Base-by-base conservation (phyloP, 2,888 invertebrate species). In the Homarus gammarus region DNA sequence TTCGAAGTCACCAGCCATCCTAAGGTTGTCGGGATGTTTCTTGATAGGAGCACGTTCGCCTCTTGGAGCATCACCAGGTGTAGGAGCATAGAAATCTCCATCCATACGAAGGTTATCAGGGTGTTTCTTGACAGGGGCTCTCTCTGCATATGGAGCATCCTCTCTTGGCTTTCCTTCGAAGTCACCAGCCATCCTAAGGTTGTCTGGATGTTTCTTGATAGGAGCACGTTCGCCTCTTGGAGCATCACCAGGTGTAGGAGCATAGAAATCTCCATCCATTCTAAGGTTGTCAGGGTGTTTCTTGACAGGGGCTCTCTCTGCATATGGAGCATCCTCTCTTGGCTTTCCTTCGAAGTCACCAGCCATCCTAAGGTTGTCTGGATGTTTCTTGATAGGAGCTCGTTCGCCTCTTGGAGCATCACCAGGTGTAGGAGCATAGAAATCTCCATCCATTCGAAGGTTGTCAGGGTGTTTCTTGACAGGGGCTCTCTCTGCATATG, bases 271-370 rank as follows among this genome's bases (percentile, higher is more conserved):
- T 12, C 95, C 94, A 91, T 95, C 95, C 1, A 94, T 94, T 90
- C 91, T 93, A 0, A 94, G 93, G 93, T 96, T 96, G 93, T 96
- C 96, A 93, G 96, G 95, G 92, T 95, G 96, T 93, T 93, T 95
- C 1, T 95, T 95, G 94, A 2, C 87, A 38, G 93, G 92, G 33
- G 94, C 93, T 78, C 94, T 86, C 31, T 94, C 94, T 15, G 94
- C 94, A 27, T 79, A 44, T 94, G 95, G 8, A 95, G 93, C 89
- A 8, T 90, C 70, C 8, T 93, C 93, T 36, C 92, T 72, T 1
- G 82, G 68, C 12, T 68, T 84, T 18, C 86, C 90, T 15, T 77
- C 75, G 77, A 92, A 92, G 3, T 88, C 84, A 18, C 92, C 92
- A 56, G 90, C 87, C 87, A 91, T 87, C 8, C 31, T 73, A 2